Evolutionary conservation across 1,140 invertebrate genomes (phyloP), one percentile per base, ranked within the genome.

Genomic region (Euura saliciscinereae): DNA sequence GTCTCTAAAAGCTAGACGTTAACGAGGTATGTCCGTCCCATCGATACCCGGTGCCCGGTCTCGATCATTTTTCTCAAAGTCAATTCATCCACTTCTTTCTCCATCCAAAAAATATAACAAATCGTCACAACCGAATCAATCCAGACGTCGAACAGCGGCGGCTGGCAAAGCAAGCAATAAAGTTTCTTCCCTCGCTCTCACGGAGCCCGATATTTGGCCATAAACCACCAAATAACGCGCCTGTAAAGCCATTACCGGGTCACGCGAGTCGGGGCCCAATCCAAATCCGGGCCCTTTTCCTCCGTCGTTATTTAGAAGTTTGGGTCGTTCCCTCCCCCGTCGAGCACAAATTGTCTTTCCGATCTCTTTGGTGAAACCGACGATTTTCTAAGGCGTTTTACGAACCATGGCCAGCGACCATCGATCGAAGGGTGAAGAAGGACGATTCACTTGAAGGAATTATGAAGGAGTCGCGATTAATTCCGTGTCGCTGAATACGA

Each of bases 1-100:
- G 74, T 75, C 77, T 28, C 28, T 28, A 76, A 45, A 72, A 76
- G 71, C 45, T 74, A 75, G 28, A 28, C 77, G 77, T 78, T 79
- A 76, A 76, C 71, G 75, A 79, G 28, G 28, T 28, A 28, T 70
- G 66, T 44, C 43, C 72, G 73, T 72, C 51, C 8, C 77, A 81
- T 78, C 79, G 80, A 80, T 79, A 79, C 75, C 69, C n/a, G 51
- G 10, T 59, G 10, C 51, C 11, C 46, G 46, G 46, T 51, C 46
- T 51, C 46, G n/a, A n/a, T n/a, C n/a, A n/a, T 51, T 51, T 51
- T 51, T 51, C 46, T 59, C 51, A n/a, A 28, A 28, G 28, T 28
- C 28, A 1, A 28, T 28, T 28, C 28, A 28, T 28, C 1, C 28
- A 28, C 28, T 28, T 28, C 28, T 28, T 28, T 28, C 28, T 28